Base-by-base conservation (phyloP, 2,797 vertebrate species). In the Gambelia wislizenii region DNA sequence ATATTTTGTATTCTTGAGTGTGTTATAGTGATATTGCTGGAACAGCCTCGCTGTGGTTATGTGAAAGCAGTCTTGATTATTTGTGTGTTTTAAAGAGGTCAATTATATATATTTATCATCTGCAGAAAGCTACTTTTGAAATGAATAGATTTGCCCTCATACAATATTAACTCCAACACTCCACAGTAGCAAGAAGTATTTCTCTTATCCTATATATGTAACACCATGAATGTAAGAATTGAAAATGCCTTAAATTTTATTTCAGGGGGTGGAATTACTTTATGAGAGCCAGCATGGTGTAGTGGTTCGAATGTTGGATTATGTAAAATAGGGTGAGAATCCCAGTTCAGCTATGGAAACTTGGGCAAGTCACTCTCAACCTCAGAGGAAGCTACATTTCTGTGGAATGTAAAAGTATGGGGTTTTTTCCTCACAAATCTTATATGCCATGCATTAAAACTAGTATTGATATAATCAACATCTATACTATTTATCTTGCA, bases 31-130 rank as follows among this genome's bases (percentile, higher is more conserved):
- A 33, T n/a, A 42, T 44, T 61, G 27, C 56, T 83, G 33, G 33
- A 36, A 70, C 42, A 67, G 44, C 54, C 89, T 90, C 89, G 6
- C 13, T 0, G 20, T 20, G 74, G 6, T 89, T 89, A 89, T 95
- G 89, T 92, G 88, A 92, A 59, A 59, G 56, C 22, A 76, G 79
- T 91, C 0, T 59, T 39, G 27, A 25, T 90, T 92, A 88, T 86
- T 92, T 94, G 89, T 88, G 56, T 93, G 89, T 92, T 88, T 94
- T 93, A 92, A 86, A 92, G 86, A 94, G 91, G 86, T 88, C 92
- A 92, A 25, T 91, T 30, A 91, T 93, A 91, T 92, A 86, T 91
- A 86, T 84, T 95, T 93, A 93, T 93, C 91, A 92, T 77, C 82
- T 92, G 92, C 83, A 93, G 91, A 94, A 82, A 91, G n/a, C 25